Base-by-base conservation (phyloP, 2,113 vertebrate species). In the Riparia riparia region DNA sequence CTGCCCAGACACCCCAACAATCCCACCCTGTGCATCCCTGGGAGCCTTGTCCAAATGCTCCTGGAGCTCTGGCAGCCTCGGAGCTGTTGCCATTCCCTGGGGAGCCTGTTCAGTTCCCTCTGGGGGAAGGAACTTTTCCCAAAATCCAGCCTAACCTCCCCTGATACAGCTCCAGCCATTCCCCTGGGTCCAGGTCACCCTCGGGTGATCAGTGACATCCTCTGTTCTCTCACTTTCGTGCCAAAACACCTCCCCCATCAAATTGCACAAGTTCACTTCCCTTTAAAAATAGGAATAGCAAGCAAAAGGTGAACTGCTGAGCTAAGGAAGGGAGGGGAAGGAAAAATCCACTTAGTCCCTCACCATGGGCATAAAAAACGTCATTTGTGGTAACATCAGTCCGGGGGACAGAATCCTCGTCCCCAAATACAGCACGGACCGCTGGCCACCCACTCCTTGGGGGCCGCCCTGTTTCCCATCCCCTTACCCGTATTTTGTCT, bases 401-500 rank as follows among this genome's bases (percentile, higher is more conserved):
- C 4, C 29, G 5, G 17, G 44, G 22, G 70, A 49, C n/a, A 81
- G 53, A 81, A 57, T 9, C 16, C 24, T 70, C 18, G 24, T 32
- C 20, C 74, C 57, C 12, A 4, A 1, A 5, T 12, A 31, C 41
- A 32, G 34, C 12, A 6, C 0, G 2, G 49, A 51, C n/a, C 34
- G 44, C 42, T 51, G 64, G 41, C 50, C 26, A 14, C 32, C 10
- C 10, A 4, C 7, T 17, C 71, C 41, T 37, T 3, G 6, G 21
- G 29, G n/a, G 9, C 29, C 2, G 3, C 47, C 49, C 60, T 7
- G 12, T 14, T 26, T 18, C 37, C 71, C 68, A 15, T 37, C 25
- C 10, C 85, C 98, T 97, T 96, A 99, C 99, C 98, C 98, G 2
- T 99, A 98, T 53, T 95, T 98, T 6, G 97, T 98, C 69, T 98